phyloP scores from a whole-genome alignment of 37 sponge, comb jelly and placozoan species.

The Halisarca cf. caerulea region DNA sequence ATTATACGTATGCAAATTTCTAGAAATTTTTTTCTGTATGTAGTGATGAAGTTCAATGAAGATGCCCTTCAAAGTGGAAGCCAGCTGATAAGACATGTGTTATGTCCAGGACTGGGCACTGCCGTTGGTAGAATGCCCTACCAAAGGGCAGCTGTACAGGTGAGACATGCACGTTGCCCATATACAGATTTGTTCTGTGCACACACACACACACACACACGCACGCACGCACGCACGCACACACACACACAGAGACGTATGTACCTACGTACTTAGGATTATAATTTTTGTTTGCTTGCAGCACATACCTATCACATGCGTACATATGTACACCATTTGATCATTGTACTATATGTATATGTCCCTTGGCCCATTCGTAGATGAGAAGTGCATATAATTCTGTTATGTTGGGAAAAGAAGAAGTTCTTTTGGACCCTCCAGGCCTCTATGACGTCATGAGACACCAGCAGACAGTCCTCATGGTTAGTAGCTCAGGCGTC shows the following conservation, averaged over 20 bases:
- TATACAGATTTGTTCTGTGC: not conserved
- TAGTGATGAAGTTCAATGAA: conserved; percentile 52
- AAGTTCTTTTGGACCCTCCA: not conserved
- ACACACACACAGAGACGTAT: too few relatives aligned
- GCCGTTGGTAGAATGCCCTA: conserved; percentile 81
- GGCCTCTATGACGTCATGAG: not conserved
- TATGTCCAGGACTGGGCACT: conserved; percentile 84
- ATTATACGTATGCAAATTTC: too few relatives aligned
- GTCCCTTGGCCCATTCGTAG: not conserved
- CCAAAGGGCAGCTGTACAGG: conserved; percentile 65
- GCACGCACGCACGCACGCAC: too few relatives aligned
- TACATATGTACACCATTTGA: too few relatives aligned
- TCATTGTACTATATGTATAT: not conserved
- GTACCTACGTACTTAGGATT: too few relatives aligned
- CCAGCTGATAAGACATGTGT: conserved; percentile 47
- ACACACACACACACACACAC: not conserved
- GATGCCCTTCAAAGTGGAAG: conserved; percentile 10
- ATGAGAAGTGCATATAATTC: conserved; percentile 66
- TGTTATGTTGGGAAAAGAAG: conserved; percentile 34
- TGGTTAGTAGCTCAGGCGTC: too few relatives aligned
- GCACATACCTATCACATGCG: too few relatives aligned
- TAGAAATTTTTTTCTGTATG: too few relatives aligned
- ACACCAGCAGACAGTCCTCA: not conserved
- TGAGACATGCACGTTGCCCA: not conserved
- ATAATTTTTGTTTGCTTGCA: too few relatives aligned